Evolutionary conservation across 1,140 invertebrate species (phyloP), one percentile per base, ranked within the genome.

Genomic region (Latrodectus geometricus): DNA sequence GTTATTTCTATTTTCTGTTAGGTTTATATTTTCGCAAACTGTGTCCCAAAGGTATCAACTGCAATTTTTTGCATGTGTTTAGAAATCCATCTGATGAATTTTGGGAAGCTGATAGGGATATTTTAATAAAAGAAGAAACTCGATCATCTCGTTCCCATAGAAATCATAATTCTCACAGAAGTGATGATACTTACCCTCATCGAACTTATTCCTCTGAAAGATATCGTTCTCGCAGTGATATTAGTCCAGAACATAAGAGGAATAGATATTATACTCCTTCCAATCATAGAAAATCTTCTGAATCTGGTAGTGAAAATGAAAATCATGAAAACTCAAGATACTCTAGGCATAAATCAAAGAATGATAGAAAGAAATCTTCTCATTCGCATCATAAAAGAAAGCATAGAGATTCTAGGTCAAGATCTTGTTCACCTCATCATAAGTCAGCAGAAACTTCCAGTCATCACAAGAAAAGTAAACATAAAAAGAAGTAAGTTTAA

Each of bases 21-120:
- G 95, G 95, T 86, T 91, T 95, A 84, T 94, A 93, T 91, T 92
- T 93, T 86, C 92, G 92, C 89, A 93, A 93, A 74, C 93, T 93
- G 88, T 98, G 97, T 91, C 95, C 96, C 0, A 98, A 97, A 93
- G 96, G 97, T 61, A 94, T 94, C 83, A 92, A 93, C 20, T 98
- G 97, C 90, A 97, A 97, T 92, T 98, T 97, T 92, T 91, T 98
- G 49, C 97, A 98, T 91, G 94, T 96, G 0, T 97, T 97, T 91
- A 92, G 92, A 88, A 97, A 98, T 93, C 96, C 96, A 15, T 92
- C 92, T 11, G 94, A 95, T 90, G 93, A 92, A 88, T 94, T 93
- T 88, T 90, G 90, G 65, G 88, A 89, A 20, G 90, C 91, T 21
- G 92, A 92, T 88, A 88, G 88, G 79, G 92, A 92, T 84, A 9